Evolutionary conservation across 2,888 invertebrate species (phyloP), one percentile per base, ranked within the genome.

Genomic region (Spodoptera littoralis): DNA sequence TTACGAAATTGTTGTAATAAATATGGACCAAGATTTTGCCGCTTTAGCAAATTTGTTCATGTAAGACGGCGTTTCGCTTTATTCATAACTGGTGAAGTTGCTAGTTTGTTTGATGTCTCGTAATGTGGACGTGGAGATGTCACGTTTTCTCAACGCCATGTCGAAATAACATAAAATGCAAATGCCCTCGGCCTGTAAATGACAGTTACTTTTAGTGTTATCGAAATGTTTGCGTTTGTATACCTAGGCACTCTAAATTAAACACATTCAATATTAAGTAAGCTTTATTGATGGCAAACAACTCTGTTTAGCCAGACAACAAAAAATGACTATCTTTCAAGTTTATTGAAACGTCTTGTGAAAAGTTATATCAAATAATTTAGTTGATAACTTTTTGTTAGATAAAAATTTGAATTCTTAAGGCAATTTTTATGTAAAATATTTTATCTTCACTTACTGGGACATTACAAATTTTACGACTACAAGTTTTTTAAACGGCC

Each of bases 1-100:
- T 76, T 62, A 65, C 63, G 64, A 74, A 72, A 74, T 72, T 68
- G 73, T 72, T 65, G 64, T 76, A 76, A 75, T 77, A 73, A 76
- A 63, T 64, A 73, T 66, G 59, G 60, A 76, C 56, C 63, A 63
- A 62, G 66, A 73, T 69, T 64, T 66, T 58, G 61, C 59, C 60
- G 64, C 62, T 65, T 74, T 70, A 57, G 62, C 60, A 65, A 76
- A 77, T 70, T 65, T 74, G 74, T 76, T 74, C 70, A 77, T 70
- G 58, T 67, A 63, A 70, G 55, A 77, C 65, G 64, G 3, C 70
- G 67, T 67, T 69, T 66, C 63, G 63, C 50, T 70, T 63, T 77
- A 77, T 77, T 77, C 65, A 74, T 63, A 74, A 74, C 60, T 76
- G 47, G 60, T 53, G 63, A 65, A 76, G 70, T 70, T 36, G 67